Percentiles rank a stretch among this genome's conserved stretches.
Conservation (phyloP, 2,113 vertebrate genomes). For the Rutilus rutilus region DNA sequence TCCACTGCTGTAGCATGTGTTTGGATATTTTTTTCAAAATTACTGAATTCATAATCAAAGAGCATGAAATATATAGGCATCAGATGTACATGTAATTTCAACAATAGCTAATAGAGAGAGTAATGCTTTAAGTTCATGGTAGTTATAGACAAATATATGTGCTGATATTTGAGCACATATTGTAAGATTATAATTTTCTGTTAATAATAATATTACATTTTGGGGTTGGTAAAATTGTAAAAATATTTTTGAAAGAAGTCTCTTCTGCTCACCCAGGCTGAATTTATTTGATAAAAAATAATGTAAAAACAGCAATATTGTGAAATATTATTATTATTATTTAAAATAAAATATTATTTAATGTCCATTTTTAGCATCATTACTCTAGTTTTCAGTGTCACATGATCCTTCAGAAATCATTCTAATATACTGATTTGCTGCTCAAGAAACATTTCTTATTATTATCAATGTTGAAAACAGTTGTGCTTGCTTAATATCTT, state of each 20-base stretch:
- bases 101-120: neutral
- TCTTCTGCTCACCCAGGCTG: neutral
- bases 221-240: too few species aligned
- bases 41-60: slow-evolving; percentile 22
- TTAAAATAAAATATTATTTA: neutral
- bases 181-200: too few species aligned
- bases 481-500: neutral
- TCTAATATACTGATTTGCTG: neutral
- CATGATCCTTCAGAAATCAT: too few species aligned
- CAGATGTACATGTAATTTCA: slow-evolving; percentile 15
- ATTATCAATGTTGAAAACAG: neutral
- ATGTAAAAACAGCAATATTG: neutral
- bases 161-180: neutral
- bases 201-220: neutral
- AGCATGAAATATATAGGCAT: slow-evolving; percentile 26
- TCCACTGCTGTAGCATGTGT: slow-evolving; percentile 11
- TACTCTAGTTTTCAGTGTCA: too few species aligned
- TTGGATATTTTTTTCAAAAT: neutral
- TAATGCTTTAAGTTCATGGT: neutral
- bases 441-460: too few species aligned
- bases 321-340: neutral
- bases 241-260: too few species aligned
- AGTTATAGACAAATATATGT: neutral
- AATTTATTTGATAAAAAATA: neutral
- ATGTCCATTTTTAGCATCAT: too few species aligned